Evolutionary conservation across 2,113 vertebrate species (phyloP).

Genomic region (Galbula dea): DNA sequence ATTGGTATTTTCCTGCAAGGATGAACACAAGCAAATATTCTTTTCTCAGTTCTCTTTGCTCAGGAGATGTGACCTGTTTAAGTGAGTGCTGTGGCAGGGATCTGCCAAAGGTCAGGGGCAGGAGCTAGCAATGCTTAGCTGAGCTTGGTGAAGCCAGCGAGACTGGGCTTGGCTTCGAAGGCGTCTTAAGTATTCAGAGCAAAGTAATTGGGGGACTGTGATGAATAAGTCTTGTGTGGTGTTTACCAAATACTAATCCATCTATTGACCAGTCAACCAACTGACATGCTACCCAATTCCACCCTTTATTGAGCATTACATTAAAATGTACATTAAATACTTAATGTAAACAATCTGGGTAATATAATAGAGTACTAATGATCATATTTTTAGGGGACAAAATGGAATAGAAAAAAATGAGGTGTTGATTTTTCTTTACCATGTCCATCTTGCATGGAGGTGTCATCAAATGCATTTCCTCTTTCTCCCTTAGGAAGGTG

Average conservation of each 20-base stretch:
- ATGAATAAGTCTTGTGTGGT: not conserved
- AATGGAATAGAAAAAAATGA: not conserved
- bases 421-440: not conserved
- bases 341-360: too few species aligned
- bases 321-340: too few species aligned
- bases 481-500: not conserved
- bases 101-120: not conserved
- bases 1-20: not conserved
- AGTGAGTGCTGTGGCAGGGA: not conserved
- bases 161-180: not conserved
- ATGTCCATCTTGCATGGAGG: not conserved
- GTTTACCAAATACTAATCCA: fast-evolving
- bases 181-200: not conserved
- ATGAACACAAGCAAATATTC: not conserved
- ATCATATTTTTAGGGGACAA: not conserved
- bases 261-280: not conserved
- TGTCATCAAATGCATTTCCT: not conserved
- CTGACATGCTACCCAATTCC: not conserved
- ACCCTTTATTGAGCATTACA: not conserved
- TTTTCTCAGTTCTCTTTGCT: not conserved
- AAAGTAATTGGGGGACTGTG: not conserved
- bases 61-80: not conserved
- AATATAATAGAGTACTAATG: not conserved
- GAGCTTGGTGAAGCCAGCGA: not conserved
- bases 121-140: not conserved